A percentile compares a stretch with the other conserved stretches of the same genome.
Conservation (phyloP, 2,113 vertebrate species). For the Phylloscopus trochiloides region DNA sequence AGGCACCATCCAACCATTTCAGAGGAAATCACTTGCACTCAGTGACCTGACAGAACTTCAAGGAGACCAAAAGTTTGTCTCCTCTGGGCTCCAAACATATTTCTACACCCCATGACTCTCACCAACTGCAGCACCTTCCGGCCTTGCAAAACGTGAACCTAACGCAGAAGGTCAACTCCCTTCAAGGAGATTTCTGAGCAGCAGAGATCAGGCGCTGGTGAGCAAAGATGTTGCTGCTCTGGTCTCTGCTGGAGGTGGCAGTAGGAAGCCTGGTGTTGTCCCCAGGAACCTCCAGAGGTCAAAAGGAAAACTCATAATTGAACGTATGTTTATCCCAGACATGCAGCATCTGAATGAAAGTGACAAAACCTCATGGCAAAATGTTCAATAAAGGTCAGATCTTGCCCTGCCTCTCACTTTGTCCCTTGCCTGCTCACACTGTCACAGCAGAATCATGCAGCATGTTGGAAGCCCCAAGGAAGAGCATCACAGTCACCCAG, state of each 20-base stretch:
- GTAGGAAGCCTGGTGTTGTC: not conserved
- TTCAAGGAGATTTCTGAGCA: not conserved
- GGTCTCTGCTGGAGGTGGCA: not conserved
- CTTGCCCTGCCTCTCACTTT: not conserved
- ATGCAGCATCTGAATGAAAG: not conserved
- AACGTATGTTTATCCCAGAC: accelerated
- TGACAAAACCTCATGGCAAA: not conserved
- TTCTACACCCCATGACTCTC: not conserved
- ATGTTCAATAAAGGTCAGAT: not conserved
- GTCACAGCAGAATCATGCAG: accelerated
- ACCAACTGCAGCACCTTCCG: not conserved
- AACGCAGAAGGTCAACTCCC: not conserved
- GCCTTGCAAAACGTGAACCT: not conserved
- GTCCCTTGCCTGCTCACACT: not conserved
- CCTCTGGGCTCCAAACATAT: not conserved
- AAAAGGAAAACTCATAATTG: not conserved
- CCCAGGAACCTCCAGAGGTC: not conserved
- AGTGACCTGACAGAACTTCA: not conserved
- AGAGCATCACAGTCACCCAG: not conserved
- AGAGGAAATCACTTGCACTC: not conserved
- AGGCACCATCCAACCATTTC: not conserved
- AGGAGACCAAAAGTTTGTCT: not conserved
- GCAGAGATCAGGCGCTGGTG: not conserved
- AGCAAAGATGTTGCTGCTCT: not conserved
- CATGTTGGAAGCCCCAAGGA: accelerated